Evolutionary conservation across 2,797 vertebrate genomes (phyloP), one percentile per base, ranked within the genome.

Genomic region (Catamblyrhynchus diadema): DNA sequence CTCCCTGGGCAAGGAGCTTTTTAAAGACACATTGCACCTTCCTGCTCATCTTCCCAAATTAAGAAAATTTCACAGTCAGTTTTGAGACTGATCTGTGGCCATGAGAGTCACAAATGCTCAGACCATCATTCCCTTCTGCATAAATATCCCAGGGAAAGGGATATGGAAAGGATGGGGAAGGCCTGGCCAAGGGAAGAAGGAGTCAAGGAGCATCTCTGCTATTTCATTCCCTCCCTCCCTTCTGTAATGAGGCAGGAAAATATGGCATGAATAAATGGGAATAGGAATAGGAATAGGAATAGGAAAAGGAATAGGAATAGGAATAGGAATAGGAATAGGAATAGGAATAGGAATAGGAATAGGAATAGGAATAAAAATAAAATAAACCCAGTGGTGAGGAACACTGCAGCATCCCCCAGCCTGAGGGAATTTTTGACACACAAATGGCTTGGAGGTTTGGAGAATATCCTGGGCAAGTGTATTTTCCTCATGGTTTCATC

Each of bases 1-100:
- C 95, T 96, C 90, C 73, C 86, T 53, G 80, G 92, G 86, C 37
- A 30, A 28, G 72, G 80, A 90, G 73, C 30, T 84, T 93, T 89
- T 93, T 94, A 94, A 95, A 97, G 88, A 56, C 44, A 88, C 64
- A 88, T 81, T 91, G 79, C 60, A 56, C 32, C 66, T 65, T 75
- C 70, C 48, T 88, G 50, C 74, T 88, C n/a, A 14, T 61, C 85
- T 94, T 85, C 72, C 50, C 53, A 82, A 86, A 60, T 74, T 28
- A 59, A 90, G 82, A 64, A 67, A 4, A 12, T 96, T 95, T 96
- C 48, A 0, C 3, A 3, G n/a, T 42, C 50, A 33, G 50, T 19
- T 91, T 54, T 81, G 65, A 70, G 69, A n/a, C 24, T 54, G 35
- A 53, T 48, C 20, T 24, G 28, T 75, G 42, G 20, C 25, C 33